Conservation (phyloP, 2,888 invertebrate genomes). For the Lomographa bimaculata region DNA sequence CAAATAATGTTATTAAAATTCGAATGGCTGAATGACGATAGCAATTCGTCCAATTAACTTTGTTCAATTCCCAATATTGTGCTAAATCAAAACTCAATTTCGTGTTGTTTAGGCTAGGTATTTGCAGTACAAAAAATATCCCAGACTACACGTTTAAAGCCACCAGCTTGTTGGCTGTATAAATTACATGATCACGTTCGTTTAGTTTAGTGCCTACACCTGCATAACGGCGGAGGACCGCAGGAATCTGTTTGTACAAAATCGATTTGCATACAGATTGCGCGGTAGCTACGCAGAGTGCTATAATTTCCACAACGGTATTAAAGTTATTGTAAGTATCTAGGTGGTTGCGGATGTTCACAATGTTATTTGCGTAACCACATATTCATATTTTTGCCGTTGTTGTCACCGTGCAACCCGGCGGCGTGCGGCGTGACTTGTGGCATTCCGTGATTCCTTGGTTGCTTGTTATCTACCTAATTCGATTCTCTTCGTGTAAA, state of each 20-base stretch:
- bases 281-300: neutral
- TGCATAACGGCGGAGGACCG: too few relatives aligned
- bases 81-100: conserved; percentile 13
- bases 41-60: conserved; percentile 13
- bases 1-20: conserved; percentile 12
- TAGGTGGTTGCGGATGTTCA: conserved; percentile 2
- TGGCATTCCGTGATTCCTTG: conserved; percentile 23
- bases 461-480: too few relatives aligned
- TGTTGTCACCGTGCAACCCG: conserved; percentile 14
- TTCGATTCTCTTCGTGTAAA: conserved; percentile 7
- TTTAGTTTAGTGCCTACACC: too few relatives aligned
- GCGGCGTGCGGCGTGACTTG: conserved; percentile 22
- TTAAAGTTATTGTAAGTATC: too few relatives aligned
- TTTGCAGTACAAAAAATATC: too few relatives aligned
- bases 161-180: too few relatives aligned
- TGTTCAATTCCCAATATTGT: conserved; percentile 9
- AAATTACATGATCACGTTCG: too few relatives aligned
- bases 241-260: too few relatives aligned
- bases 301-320: conserved; percentile 1
- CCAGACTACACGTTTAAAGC: too few relatives aligned
- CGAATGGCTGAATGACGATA: conserved; percentile 8
- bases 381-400: conserved; percentile 11
- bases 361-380: conserved; percentile 11
- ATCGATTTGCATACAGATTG: conserved; percentile 1
- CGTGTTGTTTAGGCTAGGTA: conserved; percentile 4